Conservation (phyloP, 2,888 invertebrate genomes). For the Coelopa pilipes region DNA sequence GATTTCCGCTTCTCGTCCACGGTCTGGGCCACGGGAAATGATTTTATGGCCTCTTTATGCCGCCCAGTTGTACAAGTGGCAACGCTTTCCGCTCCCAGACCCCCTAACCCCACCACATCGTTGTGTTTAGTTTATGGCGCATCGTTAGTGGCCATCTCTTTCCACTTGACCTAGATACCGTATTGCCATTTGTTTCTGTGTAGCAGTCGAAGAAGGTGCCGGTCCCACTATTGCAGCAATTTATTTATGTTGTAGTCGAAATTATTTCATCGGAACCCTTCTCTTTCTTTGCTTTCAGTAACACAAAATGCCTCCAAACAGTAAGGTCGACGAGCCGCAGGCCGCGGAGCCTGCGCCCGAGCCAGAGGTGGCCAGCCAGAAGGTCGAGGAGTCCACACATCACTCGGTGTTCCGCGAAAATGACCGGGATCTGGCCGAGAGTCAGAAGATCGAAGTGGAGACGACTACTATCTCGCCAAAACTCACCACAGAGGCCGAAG, state of each 20-base stretch:
- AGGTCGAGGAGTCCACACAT: conserved; percentile 59
- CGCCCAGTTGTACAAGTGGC: not conserved
- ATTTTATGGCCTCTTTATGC: not conserved
- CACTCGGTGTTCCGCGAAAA: conserved; percentile 56
- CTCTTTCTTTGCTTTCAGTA: conserved; percentile 37
- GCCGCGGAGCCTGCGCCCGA: conserved; percentile 51
- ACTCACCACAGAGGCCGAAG: conserved; percentile 58
- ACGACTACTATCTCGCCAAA: conserved; percentile 56
- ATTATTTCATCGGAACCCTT: not conserved
- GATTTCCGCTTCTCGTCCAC: conserved; percentile 4
- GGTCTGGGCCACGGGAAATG: not conserved
- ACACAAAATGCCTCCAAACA: conserved; percentile 64
- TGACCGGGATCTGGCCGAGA: conserved; percentile 52
- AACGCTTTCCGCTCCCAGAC: not conserved
- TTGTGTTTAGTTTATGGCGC: too few species aligned
- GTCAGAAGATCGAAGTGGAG: conserved; percentile 58
- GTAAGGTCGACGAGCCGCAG: conserved; percentile 57
- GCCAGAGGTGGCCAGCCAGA: conserved; percentile 56
- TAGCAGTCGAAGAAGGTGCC: not conserved
- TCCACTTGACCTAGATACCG: not conserved
- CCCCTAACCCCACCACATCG: too few species aligned
- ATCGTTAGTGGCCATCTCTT: not conserved
- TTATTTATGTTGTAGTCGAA: not conserved
- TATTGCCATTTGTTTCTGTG: not conserved
- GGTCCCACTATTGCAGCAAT: not conserved